Evolutionary conservation across 2,113 vertebrate species (phyloP), one percentile per base, ranked within the genome.

Genomic region (Nettapus auritus): DNA sequence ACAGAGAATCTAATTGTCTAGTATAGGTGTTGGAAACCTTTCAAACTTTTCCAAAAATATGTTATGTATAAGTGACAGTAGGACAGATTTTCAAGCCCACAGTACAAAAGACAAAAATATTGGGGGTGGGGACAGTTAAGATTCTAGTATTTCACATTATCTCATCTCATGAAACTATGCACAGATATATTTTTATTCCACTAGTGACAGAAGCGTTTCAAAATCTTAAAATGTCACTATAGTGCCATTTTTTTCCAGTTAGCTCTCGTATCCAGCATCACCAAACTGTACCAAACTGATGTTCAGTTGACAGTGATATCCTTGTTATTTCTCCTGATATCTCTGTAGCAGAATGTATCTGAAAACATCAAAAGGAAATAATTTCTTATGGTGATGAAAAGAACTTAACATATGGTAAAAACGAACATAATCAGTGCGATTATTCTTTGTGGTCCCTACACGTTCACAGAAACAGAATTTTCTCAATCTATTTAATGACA

Each of bases 261-360:
- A 82, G 2, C 3, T 63, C n/a, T 63, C 5, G 17, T 18, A 21
- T 6, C 0, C 0, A 1, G 9, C 34, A 46, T 82, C n/a, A 75
- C 21, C 12, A 42, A 67, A 29, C 1, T 33, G 9, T 21, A 60
- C 28, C 15, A 21, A 48, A 53, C 6, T 3, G 21, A 52, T 2
- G 11, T 25, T 14, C 10, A 22, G 11, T 19, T 78, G 19, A 34
- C 23, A 64, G 21, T 38, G 20, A 28, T 4, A 52, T 38, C 56
- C 33, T 19, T 85, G 6, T 38, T 64, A 48, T 56, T 88, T 59
- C 57, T 80, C 8, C 9, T 56, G 42, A 21, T 53, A 36, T 8
- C 5, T 36, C 33, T 84, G 28, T 21, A 63, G 38, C 28, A 48
- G 7, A 52, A 5, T 18, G 4, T 38, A 33, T 20, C 18, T 81